Evolutionary conservation across 2,797 vertebrate species (phyloP), one percentile per base, ranked within the genome.

Genomic region (Adrianichthys oophorus): DNA sequence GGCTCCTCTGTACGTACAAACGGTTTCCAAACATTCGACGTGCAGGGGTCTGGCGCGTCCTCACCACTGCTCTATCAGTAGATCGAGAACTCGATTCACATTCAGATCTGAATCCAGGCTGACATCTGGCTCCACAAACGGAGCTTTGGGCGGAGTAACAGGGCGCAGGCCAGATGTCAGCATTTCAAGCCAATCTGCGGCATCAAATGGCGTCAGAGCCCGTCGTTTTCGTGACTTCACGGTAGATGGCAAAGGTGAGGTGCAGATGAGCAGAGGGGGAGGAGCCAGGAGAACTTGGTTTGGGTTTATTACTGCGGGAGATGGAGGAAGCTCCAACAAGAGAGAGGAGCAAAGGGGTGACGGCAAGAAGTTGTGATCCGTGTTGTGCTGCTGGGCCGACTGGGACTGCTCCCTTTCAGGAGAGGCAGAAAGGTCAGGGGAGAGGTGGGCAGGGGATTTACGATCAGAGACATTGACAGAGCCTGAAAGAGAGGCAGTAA

Each of bases 141-240:
- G 95, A 40, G 93, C 88, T 2, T 84, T 59, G 0, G 90, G 91
- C 0, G 93, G 91, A 43, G 91, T 86, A 50, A 93, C 68, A 32
- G 93, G 80, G 43, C 90, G 82, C 56, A 94, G 84, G 70, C 93
- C 90, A 14, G 89, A 84, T 2, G 94, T 94, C 70, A 97, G 88
- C 7, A 91, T 91, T 69, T 96, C 95, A 15, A 96, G 90, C 94
- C 95, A 95, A 70, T 96, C 94, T 0, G 91, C 92, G 0, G 95
- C 92, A 4, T 95, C 94, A 16, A 93, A 93, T 14, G 81, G 51
- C 4, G 86, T 74, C 4, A 83, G 77, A 18, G 88, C 89, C 21
- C 88, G 85, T 14, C 92, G 87, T 52, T 92, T 93, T 52, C 91
- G 87, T 7, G 90, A 91, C 64, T 76, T 82, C 23, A 76, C 67